Evolutionary conservation across 2,888 invertebrate species (phyloP).

Genomic region (Bruchidius siliquastri): DNA sequence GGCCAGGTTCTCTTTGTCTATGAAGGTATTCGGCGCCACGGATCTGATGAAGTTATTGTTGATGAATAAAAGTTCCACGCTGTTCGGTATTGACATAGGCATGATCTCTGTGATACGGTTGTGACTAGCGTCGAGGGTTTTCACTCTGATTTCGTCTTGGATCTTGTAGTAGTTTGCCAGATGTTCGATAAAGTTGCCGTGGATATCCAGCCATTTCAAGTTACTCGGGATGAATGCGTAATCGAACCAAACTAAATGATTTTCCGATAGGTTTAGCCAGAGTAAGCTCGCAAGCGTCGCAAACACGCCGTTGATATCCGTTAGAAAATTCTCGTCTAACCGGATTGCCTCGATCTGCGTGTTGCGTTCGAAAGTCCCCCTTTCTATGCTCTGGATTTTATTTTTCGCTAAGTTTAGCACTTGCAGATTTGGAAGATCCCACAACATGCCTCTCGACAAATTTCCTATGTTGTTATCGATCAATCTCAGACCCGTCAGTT

Average conservation of each 20-base stretch:
- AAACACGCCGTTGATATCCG: slow-evolving; percentile 86
- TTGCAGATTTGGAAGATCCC: slow-evolving; percentile 78
- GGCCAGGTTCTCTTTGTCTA: slow-evolving; percentile 77
- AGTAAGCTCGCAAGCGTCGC: slow-evolving; percentile 77
- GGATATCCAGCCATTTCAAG: slow-evolving; percentile 86
- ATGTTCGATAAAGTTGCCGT: slow-evolving; percentile 83
- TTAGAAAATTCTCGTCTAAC: slow-evolving; percentile 81
- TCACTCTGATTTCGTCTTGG: slow-evolving; percentile 74
- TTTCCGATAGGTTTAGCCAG: slow-evolving; percentile 86
- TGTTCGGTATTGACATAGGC: slow-evolving; percentile 81
- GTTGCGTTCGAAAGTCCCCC: slow-evolving; percentile 79
- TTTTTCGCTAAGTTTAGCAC: slow-evolving; percentile 86
- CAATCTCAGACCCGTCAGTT: slow-evolving; percentile 79
- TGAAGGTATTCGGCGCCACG: slow-evolving; percentile 80
- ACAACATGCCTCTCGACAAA: slow-evolving; percentile 79
- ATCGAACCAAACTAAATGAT: slow-evolving; percentile 89
- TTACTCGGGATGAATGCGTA: slow-evolving; percentile 87
- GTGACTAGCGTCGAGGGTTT: slow-evolving; percentile 84
- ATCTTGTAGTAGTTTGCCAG: slow-evolving; percentile 85
- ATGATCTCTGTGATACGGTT: slow-evolving; percentile 80
- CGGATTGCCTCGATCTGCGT: slow-evolving; percentile 79
- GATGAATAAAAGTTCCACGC: slow-evolving; percentile 81
- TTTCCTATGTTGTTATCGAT: slow-evolving; percentile 88
- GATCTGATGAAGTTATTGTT: slow-evolving; percentile 82
- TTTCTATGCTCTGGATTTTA: slow-evolving; percentile 78